These are phyloP conservation scores for Thecocarcelia acutangulata DNA, from an alignment of 2,888 invertebrate species.

Conservation along the genomic window DNA sequence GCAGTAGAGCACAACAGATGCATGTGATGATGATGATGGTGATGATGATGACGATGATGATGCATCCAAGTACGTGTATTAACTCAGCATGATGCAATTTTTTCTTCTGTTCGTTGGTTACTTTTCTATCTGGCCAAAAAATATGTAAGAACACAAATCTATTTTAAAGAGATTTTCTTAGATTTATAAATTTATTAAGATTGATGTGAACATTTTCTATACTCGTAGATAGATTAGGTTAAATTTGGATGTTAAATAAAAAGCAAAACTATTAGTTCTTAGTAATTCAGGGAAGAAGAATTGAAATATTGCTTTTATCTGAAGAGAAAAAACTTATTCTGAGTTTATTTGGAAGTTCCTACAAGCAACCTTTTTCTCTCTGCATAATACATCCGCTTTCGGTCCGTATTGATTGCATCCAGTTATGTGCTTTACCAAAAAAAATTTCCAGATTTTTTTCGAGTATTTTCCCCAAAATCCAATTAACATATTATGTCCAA, in stretches of 20 bases:
- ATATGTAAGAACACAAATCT: conserved; percentile 17
- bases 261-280: background rate
- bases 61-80: conserved; percentile 27
- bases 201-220: background rate
- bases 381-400: no score
- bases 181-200: conserved; percentile 19
- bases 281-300: no score
- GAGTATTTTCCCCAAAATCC: no score
- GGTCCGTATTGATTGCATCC: no score
- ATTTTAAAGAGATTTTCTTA: conserved; percentile 43
- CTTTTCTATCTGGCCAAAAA: conserved; percentile 23
- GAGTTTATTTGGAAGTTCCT: no score
- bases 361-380: no score
- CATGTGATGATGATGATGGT: no score
- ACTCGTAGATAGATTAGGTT: background rate
- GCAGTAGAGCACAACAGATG: conserved; percentile 53
- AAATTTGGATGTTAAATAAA: conserved; percentile 17
- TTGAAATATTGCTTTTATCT: no score
- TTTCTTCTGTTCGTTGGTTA: conserved; percentile 27
- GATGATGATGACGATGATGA: background rate
- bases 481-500: no score
- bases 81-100: conserved; percentile 67
- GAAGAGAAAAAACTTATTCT: no score
- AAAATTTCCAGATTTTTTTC: no score
- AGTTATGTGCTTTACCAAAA: no score